Base-by-base conservation (phyloP, 2,888 invertebrate genomes). In the Archaeoteleia sp. region DNA sequence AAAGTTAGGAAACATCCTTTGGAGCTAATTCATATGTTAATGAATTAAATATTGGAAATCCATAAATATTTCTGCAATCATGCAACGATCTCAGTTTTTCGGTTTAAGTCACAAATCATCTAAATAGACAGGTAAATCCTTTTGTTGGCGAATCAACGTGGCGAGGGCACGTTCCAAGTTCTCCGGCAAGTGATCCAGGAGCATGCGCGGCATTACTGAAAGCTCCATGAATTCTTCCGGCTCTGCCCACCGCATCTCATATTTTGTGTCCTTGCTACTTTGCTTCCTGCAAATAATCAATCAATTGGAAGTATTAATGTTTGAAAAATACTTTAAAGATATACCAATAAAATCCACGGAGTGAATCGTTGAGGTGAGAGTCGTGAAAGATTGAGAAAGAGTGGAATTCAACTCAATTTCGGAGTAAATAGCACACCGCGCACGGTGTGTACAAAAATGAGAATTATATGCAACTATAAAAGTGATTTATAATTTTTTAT, bases 181-280 rank as follows among this genome's bases (percentile, higher is more conserved):
- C 80, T 94, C 92, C 0, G 96, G 95, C 40, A 95, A 86, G 83
- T 96, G 96, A 84, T 96, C 95, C 0, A 93, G 87, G 2, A 95
- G 82, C 93, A 95, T 95, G 42, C 92, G 88, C 4, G 14, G 20
- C 20, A 20, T 20, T 2, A 57, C 65, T 1, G 51, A 89, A 48
- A 96, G 87, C 79, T 94, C 93, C 87, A 90, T 90, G 85, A 95
- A 95, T 81, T 93, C 92, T 79, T 94, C 93, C 0, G 93, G 88
- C 53, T 90, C 88, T 1, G 93, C 92, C 95, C 95, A 95, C 32
- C 93, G 88, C 90, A 93, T 93, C 81, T 92, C 91, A 80, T 88
- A 93, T 62, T 89, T 80, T 10, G 66, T 74, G 1, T 81, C 81
- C 89, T 90, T 60, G 87, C 89, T 77, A 88, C 88, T 75, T 90